Evolutionary conservation across 2,888 invertebrate species (phyloP), one percentile per base, ranked within the genome.

Genomic region (Drosophila flavopinicola): DNA sequence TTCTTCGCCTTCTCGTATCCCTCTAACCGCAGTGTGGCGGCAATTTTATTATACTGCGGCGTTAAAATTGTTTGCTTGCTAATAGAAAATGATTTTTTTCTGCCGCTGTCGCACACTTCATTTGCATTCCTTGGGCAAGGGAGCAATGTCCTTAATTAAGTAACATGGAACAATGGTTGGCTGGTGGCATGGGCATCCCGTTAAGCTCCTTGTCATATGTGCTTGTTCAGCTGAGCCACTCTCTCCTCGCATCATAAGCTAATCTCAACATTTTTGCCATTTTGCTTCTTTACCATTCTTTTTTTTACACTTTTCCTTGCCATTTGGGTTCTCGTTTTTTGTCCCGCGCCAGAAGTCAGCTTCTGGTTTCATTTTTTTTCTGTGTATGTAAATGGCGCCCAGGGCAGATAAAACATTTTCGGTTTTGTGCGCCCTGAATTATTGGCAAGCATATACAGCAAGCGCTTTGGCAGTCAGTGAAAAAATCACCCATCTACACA

Each of bases 121-220:
- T 80, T 80, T 80, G 77, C 86, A 85, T 80, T 66, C 61, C 53
- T 54, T 41, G 66, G 65, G 48, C 75, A 54, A 42, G 78, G 85
- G 85, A 85, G 72, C 85, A 82, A 78, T 85, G 78, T 66, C 53
- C 86, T 76, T 80, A 80, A 80, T 80, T 85, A 85, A 80, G 76
- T 76, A 77, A 76, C 56, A 37, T 44, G 4, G 24, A 66, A 54
- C 61, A 59, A 13, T 9, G 3, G 27, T 9, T 9, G 2, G 11
- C 13, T 6, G 39, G n/a, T 17, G 7, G 1, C 6, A 10, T 30
- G 11, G 4, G 6, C 20, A 5, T 10, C 20, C 52, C 30, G 30
- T 41, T 68, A 60, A 73, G 69, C 67, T 52, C 11, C 72, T 61
- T 75, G 69, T 73, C 79, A 79, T 78, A 75, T 85, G 76, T 82